Conservation (phyloP, 1,140 invertebrate genomes). For the Penaeus indicus region DNA sequence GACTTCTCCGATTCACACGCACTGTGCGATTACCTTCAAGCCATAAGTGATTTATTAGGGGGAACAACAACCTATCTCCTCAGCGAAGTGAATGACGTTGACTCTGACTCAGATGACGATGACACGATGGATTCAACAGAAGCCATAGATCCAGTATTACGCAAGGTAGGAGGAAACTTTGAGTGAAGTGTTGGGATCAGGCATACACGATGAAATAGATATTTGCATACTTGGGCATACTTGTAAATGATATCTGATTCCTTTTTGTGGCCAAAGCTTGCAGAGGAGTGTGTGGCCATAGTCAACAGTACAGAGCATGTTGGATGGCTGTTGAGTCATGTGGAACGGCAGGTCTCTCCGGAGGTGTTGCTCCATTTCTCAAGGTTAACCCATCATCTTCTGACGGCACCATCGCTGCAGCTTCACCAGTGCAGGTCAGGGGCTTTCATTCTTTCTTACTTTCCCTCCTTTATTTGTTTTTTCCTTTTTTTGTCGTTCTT, state of each 20-base stretch:
- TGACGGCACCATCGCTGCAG: slow-evolving; percentile 60
- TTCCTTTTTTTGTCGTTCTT: no score
- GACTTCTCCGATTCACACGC: slow-evolving; percentile 40
- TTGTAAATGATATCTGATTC: no score
- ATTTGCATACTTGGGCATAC: no score
- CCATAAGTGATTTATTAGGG: slow-evolving; percentile 46
- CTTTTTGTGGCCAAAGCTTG: slow-evolving; percentile 28
- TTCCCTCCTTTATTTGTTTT: not conserved
- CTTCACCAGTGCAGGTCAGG: slow-evolving; percentile 60
- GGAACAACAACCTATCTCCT: slow-evolving; percentile 42
- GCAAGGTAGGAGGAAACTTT: slow-evolving; percentile 37
- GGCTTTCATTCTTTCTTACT: not conserved
- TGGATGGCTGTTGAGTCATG: slow-evolving; percentile 61
- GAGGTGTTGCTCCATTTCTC: slow-evolving; percentile 63
- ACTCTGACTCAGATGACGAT: slow-evolving; percentile 52
- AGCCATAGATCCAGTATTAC: slow-evolving; percentile 46
- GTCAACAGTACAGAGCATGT: slow-evolving; percentile 64
- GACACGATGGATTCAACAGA: slow-evolving; percentile 53
- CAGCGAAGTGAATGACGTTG: slow-evolving; percentile 32
- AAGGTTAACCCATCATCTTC: slow-evolving; percentile 57
- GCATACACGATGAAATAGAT: no score
- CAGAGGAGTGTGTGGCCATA: slow-evolving; percentile 59
- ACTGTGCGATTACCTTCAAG: slow-evolving; percentile 53
- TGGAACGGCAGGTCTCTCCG: slow-evolving; percentile 56
- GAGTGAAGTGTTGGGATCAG: no score